Percentiles rank a stretch among this genome's conserved stretches.
Conservation (phyloP, 1,140 invertebrate genomes). For the Ceratina japonica region DNA sequence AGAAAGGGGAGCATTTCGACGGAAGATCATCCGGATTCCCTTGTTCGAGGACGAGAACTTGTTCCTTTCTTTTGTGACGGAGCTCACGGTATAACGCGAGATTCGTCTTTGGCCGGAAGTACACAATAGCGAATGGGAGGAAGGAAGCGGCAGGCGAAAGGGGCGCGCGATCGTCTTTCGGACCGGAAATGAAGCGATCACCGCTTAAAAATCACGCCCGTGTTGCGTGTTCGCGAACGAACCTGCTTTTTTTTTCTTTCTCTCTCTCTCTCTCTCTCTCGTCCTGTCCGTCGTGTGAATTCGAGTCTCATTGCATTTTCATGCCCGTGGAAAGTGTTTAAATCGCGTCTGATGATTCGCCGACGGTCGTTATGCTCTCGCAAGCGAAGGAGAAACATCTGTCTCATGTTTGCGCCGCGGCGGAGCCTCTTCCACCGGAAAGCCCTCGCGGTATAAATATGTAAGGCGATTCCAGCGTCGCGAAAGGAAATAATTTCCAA, state of each 20-base stretch:
- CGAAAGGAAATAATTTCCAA: constrained; percentile 18
- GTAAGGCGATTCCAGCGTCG: not conserved
- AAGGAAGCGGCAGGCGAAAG: constrained; percentile 37
- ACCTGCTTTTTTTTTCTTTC: constrained; percentile 4
- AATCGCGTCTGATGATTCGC: not conserved
- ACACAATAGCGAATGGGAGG: constrained; percentile 41
- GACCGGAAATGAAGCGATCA: constrained; percentile 58
- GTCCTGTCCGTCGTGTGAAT: not conserved
- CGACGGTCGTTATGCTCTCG: not conserved
- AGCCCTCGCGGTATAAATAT: not conserved
- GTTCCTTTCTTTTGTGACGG: constrained; percentile 41
- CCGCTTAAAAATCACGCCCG: constrained; percentile 29
- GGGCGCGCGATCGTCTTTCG: constrained; percentile 52
- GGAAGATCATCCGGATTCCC: constrained; percentile 37
- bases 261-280: constrained; percentile 2
- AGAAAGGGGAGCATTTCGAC: constrained; percentile 28
- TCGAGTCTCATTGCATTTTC: constrained; percentile 43
- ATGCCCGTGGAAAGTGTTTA: constrained; percentile 11
- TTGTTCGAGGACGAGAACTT: constrained; percentile 44
- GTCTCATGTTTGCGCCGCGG: not conserved
- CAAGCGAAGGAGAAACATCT: constrained; percentile 4
- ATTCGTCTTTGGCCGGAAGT: constrained; percentile 53
- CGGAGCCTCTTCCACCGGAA: too few species aligned
- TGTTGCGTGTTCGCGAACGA: not conserved
- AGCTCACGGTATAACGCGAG: constrained; percentile 26